A percentile compares a stretch with the other conserved stretches of the same genome.
phyloP scores from a whole-genome alignment of 2,113 vertebrate species.

The Psilopsiagon aurifrons region DNA sequence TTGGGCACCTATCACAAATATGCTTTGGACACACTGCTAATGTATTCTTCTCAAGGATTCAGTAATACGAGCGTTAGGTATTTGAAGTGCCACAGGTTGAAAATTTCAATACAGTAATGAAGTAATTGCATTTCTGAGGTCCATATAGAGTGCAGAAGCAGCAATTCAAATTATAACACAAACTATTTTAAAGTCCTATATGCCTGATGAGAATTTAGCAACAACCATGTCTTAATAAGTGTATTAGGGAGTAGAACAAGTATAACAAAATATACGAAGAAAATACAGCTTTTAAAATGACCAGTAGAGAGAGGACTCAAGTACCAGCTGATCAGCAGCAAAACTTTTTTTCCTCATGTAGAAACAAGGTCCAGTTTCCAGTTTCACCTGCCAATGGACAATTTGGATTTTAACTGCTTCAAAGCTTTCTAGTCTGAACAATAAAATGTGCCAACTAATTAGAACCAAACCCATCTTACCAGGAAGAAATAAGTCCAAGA shows the following conservation, averaged over 20 bases:
- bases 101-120: neutral
- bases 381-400: constrained; percentile 12
- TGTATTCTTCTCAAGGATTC: neutral
- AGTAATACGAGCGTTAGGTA: neutral
- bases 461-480: neutral
- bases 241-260: neutral
- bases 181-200: neutral
- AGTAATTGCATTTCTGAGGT: neutral
- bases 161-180: neutral
- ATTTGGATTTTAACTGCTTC: neutral
- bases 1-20: neutral
- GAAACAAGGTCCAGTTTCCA: constrained; percentile 2
- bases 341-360: neutral
- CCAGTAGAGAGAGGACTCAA: neutral
- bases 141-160: neutral
- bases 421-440: neutral
- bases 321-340: neutral
- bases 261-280: neutral
- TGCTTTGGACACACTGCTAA: neutral
- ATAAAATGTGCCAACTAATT: neutral
- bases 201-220: neutral
- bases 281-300: neutral
- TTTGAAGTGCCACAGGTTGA: neutral
- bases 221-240: neutral
- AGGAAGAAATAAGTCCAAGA: neutral